Percentiles rank a stretch among this genome's conserved stretches.
Evolutionary conservation across 2,113 vertebrate genomes (phyloP).

Genomic region (Tachysurus fulvidraco): DNA sequence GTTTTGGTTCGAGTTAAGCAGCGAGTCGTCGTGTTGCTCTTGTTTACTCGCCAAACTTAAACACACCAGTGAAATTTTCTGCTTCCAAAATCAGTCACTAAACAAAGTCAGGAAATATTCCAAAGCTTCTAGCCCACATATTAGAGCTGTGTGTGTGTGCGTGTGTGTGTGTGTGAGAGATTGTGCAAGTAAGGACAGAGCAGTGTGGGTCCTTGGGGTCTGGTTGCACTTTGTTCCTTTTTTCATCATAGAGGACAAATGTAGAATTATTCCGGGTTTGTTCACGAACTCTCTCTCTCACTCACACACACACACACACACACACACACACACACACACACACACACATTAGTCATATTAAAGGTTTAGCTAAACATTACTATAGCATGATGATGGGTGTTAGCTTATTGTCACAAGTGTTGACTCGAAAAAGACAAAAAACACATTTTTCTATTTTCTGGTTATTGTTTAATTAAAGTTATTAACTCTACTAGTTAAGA

Average conservation of each 20-base stretch:
- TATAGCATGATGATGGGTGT: not conserved
- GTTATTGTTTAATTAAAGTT: too few relatives aligned
- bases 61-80: slow-evolving; percentile 14
- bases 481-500: too few relatives aligned
- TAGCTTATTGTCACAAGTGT: not conserved
- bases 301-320: not conserved
- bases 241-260: slow-evolving; percentile 10
- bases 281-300: not conserved
- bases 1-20: not conserved
- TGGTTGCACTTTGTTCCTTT: slow-evolving; percentile 17
- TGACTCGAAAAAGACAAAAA: too few relatives aligned
- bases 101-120: not conserved
- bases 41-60: slow-evolving; percentile 24
- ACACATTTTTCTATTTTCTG: too few relatives aligned
- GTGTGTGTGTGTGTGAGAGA: slow-evolving; percentile 5
- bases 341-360: not conserved
- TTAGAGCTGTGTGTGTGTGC: not conserved
- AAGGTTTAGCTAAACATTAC: not conserved
- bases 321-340: not conserved
- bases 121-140: not conserved
- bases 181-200: not conserved
- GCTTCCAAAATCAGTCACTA: not conserved
- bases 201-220: not conserved
- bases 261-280: not conserved
- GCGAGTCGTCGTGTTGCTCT: not conserved